A percentile compares a stretch with the other conserved stretches of the same genome.
Evolutionary conservation across 2,888 invertebrate genomes (phyloP).

Genomic region (Patella pellucida): DNA sequence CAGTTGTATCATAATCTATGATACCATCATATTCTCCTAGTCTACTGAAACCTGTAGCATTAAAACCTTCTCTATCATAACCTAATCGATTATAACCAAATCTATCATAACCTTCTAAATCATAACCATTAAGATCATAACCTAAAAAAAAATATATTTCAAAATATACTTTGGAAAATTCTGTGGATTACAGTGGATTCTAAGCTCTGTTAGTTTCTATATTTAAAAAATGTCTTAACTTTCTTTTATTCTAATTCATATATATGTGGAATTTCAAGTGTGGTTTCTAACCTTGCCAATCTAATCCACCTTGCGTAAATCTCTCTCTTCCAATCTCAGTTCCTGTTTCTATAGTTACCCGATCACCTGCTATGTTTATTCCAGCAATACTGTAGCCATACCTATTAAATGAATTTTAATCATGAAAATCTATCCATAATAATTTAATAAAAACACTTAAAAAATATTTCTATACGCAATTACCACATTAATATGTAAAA

Average conservation of each 20-base stretch:
- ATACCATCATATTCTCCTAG: constrained; percentile 65
- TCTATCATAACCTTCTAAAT: constrained; percentile 54
- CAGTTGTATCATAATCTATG: constrained; percentile 57
- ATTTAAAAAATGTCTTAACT: too few relatives aligned
- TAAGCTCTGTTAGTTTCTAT: too few relatives aligned
- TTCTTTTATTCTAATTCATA: not conserved
- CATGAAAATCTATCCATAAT: not conserved
- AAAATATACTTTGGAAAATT: too few relatives aligned
- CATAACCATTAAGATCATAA: constrained; percentile 60
- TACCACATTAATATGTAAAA: too few relatives aligned
- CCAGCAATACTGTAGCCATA: constrained; percentile 61
- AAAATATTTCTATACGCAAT: too few relatives aligned
- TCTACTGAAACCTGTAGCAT: constrained; percentile 59
- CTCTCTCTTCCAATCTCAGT: constrained; percentile 44
- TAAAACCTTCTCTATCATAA: constrained; percentile 61
- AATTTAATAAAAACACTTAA: too few relatives aligned
- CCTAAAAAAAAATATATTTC: constrained; percentile 40
- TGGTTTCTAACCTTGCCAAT: constrained; percentile 58
- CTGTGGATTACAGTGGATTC: too few relatives aligned
- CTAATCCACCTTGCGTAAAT: constrained; percentile 52
- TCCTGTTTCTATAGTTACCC: constrained; percentile 46
- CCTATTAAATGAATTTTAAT: constrained; percentile 34
- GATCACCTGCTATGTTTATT: constrained; percentile 41
- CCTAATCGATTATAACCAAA: constrained; percentile 63
- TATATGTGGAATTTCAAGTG: not conserved